Conservation (phyloP, 92 coral and sea anemone genomes). For the Palythoa caribaeorum region DNA sequence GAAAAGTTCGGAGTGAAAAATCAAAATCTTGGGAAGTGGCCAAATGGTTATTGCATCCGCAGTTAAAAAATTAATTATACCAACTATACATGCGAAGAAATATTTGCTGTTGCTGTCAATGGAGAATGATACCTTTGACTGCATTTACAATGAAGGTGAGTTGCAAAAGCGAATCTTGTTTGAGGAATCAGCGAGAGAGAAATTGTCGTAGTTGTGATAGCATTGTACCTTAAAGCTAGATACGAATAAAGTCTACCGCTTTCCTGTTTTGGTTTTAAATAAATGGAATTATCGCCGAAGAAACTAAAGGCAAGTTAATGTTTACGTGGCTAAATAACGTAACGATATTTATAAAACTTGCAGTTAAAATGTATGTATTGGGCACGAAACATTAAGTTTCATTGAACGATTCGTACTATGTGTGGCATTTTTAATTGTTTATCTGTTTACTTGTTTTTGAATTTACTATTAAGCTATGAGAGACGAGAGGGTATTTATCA, state of each 20-base stretch:
- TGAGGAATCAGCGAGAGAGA: too few species aligned
- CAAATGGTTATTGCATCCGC: slow-evolving; percentile 40
- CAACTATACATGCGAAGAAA: neutral
- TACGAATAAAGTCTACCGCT: neutral
- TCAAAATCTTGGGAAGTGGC: neutral
- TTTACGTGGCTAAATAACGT: neutral
- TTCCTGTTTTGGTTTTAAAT: neutral
- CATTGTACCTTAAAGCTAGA: too few species aligned
- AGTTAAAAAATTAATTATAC: neutral
- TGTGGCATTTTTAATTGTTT: too few species aligned
- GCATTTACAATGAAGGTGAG: slow-evolving; percentile 44
- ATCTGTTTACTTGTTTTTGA: too few species aligned
- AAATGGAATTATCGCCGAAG: neutral
- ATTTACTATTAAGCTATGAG: too few species aligned
- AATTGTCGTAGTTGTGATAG: neutral
- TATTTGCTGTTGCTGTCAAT: slow-evolving; percentile 15
- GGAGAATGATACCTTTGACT: slow-evolving; percentile 25
- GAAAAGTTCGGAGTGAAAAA: slow-evolving; percentile 6
- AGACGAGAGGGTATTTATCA: too few species aligned
- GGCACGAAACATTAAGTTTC: too few species aligned
- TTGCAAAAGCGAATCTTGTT: neutral
- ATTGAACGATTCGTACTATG: too few species aligned
- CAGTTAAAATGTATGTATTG: too few species aligned
- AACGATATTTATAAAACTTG: neutral
- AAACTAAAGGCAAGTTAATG: neutral